phyloP scores from a whole-genome alignment of 2,797 vertebrate species.

The Morus bassanus region DNA sequence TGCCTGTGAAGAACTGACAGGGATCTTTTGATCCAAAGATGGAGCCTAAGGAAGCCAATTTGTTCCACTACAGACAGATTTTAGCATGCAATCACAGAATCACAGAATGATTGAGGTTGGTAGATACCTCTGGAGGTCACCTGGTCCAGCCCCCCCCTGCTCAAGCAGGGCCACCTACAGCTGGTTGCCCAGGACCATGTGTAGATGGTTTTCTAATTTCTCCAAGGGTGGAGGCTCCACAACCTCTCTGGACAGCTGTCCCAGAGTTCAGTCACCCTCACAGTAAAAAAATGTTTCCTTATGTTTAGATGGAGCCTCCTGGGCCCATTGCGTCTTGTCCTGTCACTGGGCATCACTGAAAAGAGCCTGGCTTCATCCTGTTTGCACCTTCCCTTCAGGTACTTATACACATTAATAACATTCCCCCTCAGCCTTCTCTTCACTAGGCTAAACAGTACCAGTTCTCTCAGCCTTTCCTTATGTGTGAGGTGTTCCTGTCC shows the following conservation, averaged over 20 bases:
- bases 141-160: rapidly evolving
- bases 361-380: not conserved
- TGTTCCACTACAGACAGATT: not conserved
- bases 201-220: not conserved
- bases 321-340: not conserved
- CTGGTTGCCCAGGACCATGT: not conserved
- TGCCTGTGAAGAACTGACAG: not conserved
- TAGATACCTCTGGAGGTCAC: not conserved
- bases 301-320: not conserved
- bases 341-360: not conserved
- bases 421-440: not conserved
- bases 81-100: not conserved
- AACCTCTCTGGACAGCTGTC: not conserved
- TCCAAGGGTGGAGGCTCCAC: not conserved
- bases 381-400: not conserved
- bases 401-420: not conserved
- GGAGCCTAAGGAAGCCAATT: not conserved
- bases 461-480: not conserved
- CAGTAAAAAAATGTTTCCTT: not conserved
- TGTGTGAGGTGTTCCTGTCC: not conserved
- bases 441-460: rapidly evolving
- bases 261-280: not conserved
- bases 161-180: not conserved
- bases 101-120: not conserved
- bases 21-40: not conserved